These are phyloP conservation scores for Andrena bucephala DNA, from an alignment of 2,888 invertebrate genomes.

Conservation along the genomic window DNA sequence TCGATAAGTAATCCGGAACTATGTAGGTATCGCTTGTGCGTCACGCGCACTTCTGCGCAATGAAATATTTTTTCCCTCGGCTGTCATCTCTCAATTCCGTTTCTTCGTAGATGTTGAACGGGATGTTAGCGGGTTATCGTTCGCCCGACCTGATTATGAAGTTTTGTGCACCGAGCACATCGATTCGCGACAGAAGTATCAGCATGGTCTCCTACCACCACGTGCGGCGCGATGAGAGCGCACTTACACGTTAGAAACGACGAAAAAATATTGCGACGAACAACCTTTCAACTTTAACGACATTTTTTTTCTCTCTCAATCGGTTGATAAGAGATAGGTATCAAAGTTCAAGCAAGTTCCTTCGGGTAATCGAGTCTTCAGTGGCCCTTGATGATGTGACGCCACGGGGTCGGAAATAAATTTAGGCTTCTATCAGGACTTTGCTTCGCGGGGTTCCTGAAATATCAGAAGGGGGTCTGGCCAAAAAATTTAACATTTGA, in stretches of 20 bases:
- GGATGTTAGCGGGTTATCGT: constrained; percentile 56
- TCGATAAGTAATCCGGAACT: too few relatives aligned
- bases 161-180: constrained; percentile 28
- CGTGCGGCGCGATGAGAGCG: not conserved
- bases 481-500: not conserved
- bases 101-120: constrained; percentile 32
- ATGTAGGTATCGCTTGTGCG: too few relatives aligned
- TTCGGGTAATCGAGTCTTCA: constrained; percentile 13
- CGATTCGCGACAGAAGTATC: constrained; percentile 10
- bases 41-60: constrained; percentile 4
- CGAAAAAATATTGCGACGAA: not conserved
- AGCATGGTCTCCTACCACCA: not conserved
- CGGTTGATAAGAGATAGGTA: constrained; percentile 35
- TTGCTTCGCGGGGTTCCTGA: not conserved
- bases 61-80: constrained; percentile 25
- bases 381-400: constrained; percentile 23
- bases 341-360: constrained; percentile 27
- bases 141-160: constrained; percentile 30
- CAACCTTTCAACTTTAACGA: not conserved
- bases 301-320: not conserved
- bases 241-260: not conserved
- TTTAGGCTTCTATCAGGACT: not conserved
- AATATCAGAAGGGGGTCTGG: not conserved
- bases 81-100: constrained; percentile 35
- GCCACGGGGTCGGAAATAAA: constrained; percentile 1